A percentile compares a stretch with the other conserved stretches of the same genome.
phyloP scores from a whole-genome alignment of 2,113 vertebrate species.

The Gadus chalcogrammus region DNA sequence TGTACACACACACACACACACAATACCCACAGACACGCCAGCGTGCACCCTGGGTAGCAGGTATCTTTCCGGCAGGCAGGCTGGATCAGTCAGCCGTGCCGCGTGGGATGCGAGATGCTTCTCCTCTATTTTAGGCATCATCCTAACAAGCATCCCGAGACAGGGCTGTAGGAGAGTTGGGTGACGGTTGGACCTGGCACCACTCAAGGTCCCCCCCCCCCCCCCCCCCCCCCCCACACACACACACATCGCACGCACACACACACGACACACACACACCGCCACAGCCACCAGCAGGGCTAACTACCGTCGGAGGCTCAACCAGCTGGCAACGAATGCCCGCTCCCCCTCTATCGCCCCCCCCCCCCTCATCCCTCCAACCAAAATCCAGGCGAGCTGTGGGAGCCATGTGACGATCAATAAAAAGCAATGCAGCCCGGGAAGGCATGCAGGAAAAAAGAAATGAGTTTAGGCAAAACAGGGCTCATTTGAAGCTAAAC shows the following conservation, averaged over 20 bases:
- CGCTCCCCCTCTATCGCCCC: no score
- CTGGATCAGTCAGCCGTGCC: constrained; percentile 60
- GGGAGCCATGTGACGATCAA: constrained; percentile 55
- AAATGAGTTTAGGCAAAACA: constrained; percentile 69
- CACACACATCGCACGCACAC: no score
- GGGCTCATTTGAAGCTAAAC: constrained; percentile 67
- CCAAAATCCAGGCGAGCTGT: constrained; percentile 53
- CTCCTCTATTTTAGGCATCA: constrained; percentile 66
- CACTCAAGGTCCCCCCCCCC: constrained; percentile 29
- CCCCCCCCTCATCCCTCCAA: constrained; percentile 24
- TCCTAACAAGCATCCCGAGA: constrained; percentile 68
- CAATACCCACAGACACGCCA: constrained; percentile 11
- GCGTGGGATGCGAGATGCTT: constrained; percentile 62
- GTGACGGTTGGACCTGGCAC: constrained; percentile 66
- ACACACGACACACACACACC: constrained; percentile 48
- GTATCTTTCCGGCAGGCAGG: constrained; percentile 48
- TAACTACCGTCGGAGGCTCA: constrained; percentile 68
- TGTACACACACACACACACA: background rate
- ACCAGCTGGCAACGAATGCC: constrained; percentile 67
- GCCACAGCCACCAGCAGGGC: constrained; percentile 60
- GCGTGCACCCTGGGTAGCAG: constrained; percentile 43
- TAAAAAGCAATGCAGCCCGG: constrained; percentile 60
- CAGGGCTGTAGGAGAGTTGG: constrained; percentile 59
- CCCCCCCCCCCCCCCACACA: no score
- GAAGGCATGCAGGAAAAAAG: constrained; percentile 62